Evolutionary conservation across 2,113 vertebrate species (phyloP).

Genomic region (Chaetodon auriga): DNA sequence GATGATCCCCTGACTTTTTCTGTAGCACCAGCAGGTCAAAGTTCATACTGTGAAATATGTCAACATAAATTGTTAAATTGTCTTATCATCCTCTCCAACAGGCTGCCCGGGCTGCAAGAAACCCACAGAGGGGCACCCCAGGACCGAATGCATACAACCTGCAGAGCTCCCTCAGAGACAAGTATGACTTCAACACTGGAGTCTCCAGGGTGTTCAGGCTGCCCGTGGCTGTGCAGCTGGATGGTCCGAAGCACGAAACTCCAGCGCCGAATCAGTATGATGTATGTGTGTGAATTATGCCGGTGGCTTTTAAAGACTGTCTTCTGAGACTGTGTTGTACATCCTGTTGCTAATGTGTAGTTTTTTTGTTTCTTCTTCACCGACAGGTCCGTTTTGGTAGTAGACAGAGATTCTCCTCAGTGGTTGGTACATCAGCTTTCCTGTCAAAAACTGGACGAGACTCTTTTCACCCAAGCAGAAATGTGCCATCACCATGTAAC

Average conservation of each 20-base stretch:
- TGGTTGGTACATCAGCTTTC: constrained; percentile 80
- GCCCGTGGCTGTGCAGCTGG: constrained; percentile 74
- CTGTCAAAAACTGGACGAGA: constrained; percentile 79
- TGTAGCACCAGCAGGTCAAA: not conserved
- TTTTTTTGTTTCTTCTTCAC: constrained; percentile 8
- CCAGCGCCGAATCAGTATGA: constrained; percentile 88
- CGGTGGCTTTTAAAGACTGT: not conserved
- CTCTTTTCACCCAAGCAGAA: not conserved
- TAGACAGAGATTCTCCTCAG: constrained; percentile 68
- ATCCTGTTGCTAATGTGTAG: not conserved
- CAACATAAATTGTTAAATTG: not conserved
- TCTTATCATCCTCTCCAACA: constrained; percentile 47
- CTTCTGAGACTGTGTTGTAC: not conserved
- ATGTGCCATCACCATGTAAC: constrained; percentile 80
- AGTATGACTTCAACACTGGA: constrained; percentile 84
- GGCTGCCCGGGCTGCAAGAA: constrained; percentile 47
- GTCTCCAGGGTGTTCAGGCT: constrained; percentile 85
- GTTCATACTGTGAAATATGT: too few species aligned
- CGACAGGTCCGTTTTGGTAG: constrained; percentile 71
- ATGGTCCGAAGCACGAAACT: constrained; percentile 64
- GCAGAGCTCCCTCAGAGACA: constrained; percentile 74
- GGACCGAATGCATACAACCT: constrained; percentile 84
- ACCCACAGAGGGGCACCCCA: constrained; percentile 71
- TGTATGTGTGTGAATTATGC: constrained; percentile 67
- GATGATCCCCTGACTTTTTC: not conserved